Conservation (phyloP, 2,888 invertebrate genomes). For the Aphodius granarius region DNA sequence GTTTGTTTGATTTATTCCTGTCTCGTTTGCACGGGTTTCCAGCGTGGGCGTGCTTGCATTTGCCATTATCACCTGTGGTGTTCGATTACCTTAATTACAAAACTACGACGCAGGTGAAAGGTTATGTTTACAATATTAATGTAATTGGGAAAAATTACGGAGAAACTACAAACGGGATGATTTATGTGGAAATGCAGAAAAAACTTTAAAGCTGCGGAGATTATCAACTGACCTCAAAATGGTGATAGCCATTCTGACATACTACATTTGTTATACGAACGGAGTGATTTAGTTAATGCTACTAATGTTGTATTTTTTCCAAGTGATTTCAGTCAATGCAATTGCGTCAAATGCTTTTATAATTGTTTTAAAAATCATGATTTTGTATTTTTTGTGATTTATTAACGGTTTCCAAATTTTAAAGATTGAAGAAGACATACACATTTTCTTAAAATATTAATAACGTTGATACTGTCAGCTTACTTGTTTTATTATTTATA, state of each 20-base stretch:
- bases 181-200: neutral
- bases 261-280: neutral
- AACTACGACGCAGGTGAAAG: neutral
- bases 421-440: too few relatives aligned
- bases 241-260: too few relatives aligned
- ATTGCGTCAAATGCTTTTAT: too few relatives aligned
- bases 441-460: too few relatives aligned
- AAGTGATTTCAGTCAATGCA: too few relatives aligned
- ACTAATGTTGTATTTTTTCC: too few relatives aligned
- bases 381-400: too few relatives aligned
- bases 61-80: neutral
- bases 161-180: neutral
- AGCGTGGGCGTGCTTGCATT: neutral
- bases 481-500: too few relatives aligned
- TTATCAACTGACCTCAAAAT: neutral
- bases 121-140: neutral
- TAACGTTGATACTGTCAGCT: too few relatives aligned
- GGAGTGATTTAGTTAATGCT: neutral
- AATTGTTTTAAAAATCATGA: too few relatives aligned
- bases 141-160: neutral
- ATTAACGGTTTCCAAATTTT: too few relatives aligned
- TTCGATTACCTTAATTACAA: neutral
- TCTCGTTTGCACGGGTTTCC: neutral
- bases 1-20: neutral
- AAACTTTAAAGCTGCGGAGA: neutral